Conservation (phyloP, 2,888 invertebrate species). For the Brachylomia viminalis region DNA sequence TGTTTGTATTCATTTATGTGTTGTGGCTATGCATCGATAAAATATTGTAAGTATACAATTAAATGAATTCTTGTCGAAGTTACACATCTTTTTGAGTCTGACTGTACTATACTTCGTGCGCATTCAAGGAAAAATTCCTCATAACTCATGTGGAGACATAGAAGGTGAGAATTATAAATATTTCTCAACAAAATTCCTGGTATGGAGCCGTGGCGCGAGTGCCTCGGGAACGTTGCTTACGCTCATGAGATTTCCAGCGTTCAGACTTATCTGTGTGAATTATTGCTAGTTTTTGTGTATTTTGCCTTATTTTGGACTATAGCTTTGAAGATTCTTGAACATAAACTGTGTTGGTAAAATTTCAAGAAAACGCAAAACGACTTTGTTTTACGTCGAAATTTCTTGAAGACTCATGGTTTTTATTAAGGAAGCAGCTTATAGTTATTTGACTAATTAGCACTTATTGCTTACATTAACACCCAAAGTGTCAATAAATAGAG, state of each 20-base stretch:
- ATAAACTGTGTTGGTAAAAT: constrained; percentile 7
- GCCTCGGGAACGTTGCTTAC: constrained; percentile 68
- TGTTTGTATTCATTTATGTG: too few relatives aligned
- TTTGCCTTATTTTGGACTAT: constrained; percentile 15
- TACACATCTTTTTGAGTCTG: background rate
- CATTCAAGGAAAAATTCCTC: constrained; percentile 74
- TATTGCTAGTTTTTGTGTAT: constrained; percentile 58
- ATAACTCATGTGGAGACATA: constrained; percentile 74
- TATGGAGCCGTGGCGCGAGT: constrained; percentile 60
- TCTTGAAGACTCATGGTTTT: background rate
- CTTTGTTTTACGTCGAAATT: constrained; percentile 12
- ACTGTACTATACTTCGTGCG: constrained; percentile 62
- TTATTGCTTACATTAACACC: background rate
- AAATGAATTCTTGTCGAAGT: background rate
- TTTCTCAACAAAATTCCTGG: constrained; percentile 70
- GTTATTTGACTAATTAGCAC: background rate
- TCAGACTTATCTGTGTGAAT: constrained; percentile 63
- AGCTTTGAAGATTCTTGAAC: constrained; percentile 19
- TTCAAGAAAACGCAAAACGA: too few relatives aligned
- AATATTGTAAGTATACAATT: background rate
- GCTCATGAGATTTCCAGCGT: constrained; percentile 67
- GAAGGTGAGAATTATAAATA: constrained; percentile 76
- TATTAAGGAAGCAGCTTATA: too few relatives aligned
- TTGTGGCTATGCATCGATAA: background rate
- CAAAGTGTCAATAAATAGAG: background rate